Percentiles rank a stretch among this genome's conserved stretches.
phyloP scores from a whole-genome alignment of 2,113 vertebrate species.

The Peromyscus polionotus region DNA sequence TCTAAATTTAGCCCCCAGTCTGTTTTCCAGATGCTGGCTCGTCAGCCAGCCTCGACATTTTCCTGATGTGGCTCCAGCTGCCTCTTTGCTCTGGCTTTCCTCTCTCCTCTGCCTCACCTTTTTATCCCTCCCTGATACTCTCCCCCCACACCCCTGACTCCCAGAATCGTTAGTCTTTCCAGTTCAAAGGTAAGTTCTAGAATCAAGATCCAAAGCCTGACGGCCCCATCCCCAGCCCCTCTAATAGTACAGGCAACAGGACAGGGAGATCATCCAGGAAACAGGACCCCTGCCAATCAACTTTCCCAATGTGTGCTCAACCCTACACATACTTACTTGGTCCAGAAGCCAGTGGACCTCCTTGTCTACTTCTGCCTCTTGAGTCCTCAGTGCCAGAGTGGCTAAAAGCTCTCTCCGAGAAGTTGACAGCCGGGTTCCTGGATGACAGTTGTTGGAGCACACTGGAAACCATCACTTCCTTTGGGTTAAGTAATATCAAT shows the following conservation, averaged over 20 bases:
- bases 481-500: not conserved
- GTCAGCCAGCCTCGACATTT: conserved; percentile 76
- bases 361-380: not conserved
- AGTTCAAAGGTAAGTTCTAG: conserved; percentile 76
- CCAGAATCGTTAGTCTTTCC: conserved; percentile 4
- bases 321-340: not conserved
- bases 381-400: not conserved
- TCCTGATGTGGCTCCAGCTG: conserved; percentile 85
- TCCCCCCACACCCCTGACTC: not conserved
- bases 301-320: not conserved
- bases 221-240: not conserved
- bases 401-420: not conserved
- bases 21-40: conserved; percentile 89
- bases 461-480: not conserved
- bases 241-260: not conserved
- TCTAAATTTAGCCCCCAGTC: conserved; percentile 90
- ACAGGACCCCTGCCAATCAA: not conserved
- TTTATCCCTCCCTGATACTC: not conserved
- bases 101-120: conserved; percentile 69
- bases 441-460: not conserved
- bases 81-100: conserved; percentile 76
- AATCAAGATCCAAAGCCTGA: not conserved
- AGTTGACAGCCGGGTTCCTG: not conserved
- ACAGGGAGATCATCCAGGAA: not conserved
- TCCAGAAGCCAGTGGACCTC: not conserved